Evolutionary conservation across 2,113 vertebrate species (phyloP), one percentile per base, ranked within the genome.

Genomic region (Himantopus leucocephalus): DNA sequence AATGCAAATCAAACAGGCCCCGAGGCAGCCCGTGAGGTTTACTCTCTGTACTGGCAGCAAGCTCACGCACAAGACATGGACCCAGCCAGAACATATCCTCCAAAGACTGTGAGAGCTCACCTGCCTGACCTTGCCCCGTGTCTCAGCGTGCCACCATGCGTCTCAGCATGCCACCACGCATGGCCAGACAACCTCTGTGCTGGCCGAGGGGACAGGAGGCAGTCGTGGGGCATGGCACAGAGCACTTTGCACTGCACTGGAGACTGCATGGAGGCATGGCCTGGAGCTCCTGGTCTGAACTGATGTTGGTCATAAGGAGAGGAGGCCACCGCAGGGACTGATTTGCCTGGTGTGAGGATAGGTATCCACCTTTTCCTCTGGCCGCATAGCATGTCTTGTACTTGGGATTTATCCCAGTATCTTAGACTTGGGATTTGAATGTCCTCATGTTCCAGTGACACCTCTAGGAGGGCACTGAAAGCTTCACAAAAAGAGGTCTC

Each of bases 211-310:
- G 79, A 60, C 71, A 68, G 50, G 60, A 90, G 35, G 15, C 0
- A 0, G 18, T 34, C 0, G 0, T 52, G n/a, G 48, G 35, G 12
- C 63, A 62, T 1, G 4, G 43, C 64, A 48, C 20, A 20, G 39
- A 85, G 71, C 27, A 32, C 39, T 72, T 43, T 9, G 18, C 35
- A 15, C 30, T 30, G 1, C 23, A 12, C 7, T 39, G 32, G 4
- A 72, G 20, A 11, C 37, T 32, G 1, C 0, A 0, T 10, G 16
- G 66, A 52, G 66, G 32, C 35, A 32, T 27, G 67, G 27, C 56
- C 71, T 75, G 43, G 34, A 94, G 52, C 48, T 81, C 14, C 64
- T 0, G 0, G 6, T 35, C 85, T 79, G 74, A 82, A 3, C 58
- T 60, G 62, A 43, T 76, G 12, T 2, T 88, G 78, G 27, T 45